Percentiles rank a stretch among this genome's conserved stretches.
Conservation (phyloP, 2,888 invertebrate genomes). For the Allolobophora icterica region DNA sequence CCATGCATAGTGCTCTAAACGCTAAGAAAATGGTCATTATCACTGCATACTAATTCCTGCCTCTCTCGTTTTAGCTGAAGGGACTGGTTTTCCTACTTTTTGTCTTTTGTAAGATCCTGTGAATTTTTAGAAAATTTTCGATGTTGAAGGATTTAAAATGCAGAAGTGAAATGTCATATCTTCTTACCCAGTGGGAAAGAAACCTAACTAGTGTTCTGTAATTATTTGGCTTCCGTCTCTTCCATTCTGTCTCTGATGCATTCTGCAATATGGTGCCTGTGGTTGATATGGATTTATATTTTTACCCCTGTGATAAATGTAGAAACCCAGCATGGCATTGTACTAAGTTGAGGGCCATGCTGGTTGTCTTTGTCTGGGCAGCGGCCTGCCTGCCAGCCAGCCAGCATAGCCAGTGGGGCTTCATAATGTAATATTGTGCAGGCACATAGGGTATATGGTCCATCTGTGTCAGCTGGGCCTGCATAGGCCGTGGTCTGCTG, state of each 20-base stretch:
- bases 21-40: neutral
- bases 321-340: neutral
- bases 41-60: neutral
- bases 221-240: neutral
- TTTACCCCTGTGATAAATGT: neutral
- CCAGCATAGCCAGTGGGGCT: neutral
- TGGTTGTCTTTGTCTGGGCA: neutral
- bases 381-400: neutral
- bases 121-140: neutral
- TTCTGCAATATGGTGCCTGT: neutral
- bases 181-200: neutral
- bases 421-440: slow-evolving; percentile 17
- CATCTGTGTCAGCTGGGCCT: slow-evolving; percentile 17
- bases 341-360: slow-evolving; percentile 11
- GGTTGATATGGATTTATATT: slow-evolving; percentile 1
- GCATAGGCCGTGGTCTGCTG: neutral
- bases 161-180: neutral
- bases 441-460: slow-evolving; percentile 4
- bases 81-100: neutral
- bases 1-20: too few species aligned
- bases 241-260: neutral
- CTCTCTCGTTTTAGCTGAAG: neutral
- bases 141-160: neutral
- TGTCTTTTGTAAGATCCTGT: neutral
- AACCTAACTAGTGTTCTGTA: neutral